phyloP scores from a whole-genome alignment of 1,140 invertebrate genomes.

The Leptoteleia sp. region DNA sequence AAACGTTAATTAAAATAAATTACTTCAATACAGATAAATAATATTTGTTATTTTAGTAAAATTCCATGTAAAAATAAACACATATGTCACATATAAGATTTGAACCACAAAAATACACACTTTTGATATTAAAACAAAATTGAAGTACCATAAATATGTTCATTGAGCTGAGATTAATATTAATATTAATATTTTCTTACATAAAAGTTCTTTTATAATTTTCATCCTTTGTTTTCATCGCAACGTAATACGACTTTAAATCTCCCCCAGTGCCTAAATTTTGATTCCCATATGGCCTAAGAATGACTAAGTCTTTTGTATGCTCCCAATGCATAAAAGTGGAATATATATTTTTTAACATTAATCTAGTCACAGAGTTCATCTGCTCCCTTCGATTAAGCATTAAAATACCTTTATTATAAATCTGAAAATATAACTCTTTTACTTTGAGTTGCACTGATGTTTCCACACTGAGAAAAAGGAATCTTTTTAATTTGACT shows the following conservation, averaged over 20 bases:
- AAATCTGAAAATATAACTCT: background rate
- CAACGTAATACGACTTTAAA: background rate
- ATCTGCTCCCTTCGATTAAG: slow-evolving; percentile 2
- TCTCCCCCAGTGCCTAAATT: slow-evolving; percentile 4
- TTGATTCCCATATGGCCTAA: slow-evolving; percentile 1
- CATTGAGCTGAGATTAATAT: too few species aligned
- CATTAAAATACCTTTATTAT: slow-evolving; percentile 4
- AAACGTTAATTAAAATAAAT: background rate
- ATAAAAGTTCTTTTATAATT: too few species aligned
- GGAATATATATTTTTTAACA: background rate
- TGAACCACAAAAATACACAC: too few species aligned
- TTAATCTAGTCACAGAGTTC: background rate
- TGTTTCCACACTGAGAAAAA: too few species aligned
- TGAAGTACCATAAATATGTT: too few species aligned
- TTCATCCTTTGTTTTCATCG: background rate
- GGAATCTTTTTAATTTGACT: too few species aligned
- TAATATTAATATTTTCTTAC: too few species aligned
- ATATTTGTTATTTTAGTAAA: too few species aligned
- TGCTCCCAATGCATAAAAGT: background rate
- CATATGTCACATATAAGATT: too few species aligned
- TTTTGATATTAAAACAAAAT: too few species aligned
- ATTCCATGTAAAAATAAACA: too few species aligned
- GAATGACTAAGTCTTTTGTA: slow-evolving; percentile 3
- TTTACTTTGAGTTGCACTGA: too few species aligned
- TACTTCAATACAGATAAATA: background rate